phyloP scores from a whole-genome alignment of 2,888 invertebrate genomes.

The Timandra comae region DNA sequence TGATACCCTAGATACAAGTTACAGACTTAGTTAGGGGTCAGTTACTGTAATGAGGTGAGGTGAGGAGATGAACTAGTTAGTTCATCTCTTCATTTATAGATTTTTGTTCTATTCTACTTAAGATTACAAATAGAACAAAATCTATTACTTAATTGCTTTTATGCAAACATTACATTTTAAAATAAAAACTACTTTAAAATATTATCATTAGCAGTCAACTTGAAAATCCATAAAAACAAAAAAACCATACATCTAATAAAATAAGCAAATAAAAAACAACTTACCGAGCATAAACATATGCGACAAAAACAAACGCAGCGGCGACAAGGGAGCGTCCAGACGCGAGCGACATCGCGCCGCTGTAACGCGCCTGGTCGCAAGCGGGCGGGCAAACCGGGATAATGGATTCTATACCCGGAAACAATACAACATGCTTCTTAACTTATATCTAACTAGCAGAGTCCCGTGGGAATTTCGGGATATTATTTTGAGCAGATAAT shows the following conservation, averaged over 20 bases:
- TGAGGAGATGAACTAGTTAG: too few species aligned
- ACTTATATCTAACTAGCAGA: too few species aligned
- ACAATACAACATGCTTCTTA: conserved; percentile 16
- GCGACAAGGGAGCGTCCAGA: conserved; percentile 28
- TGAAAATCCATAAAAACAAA: not conserved
- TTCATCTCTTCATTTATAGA: too few species aligned
- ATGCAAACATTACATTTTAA: not conserved
- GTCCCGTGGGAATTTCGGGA: too few species aligned
- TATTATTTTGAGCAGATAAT: too few species aligned
- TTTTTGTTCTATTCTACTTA: too few species aligned
- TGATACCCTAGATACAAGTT: too few species aligned
- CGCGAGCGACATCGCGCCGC: conserved; percentile 64
- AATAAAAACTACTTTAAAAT: not conserved
- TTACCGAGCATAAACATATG: conserved; percentile 41
- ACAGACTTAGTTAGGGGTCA: too few species aligned
- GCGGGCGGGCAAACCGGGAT: conserved; percentile 96
- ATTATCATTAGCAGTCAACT: not conserved
- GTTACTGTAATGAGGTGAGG: too few species aligned
- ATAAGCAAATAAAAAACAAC: conserved; percentile 15
- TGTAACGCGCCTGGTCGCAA: conserved; percentile 84
- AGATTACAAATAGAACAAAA: too few species aligned
- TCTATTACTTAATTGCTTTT: too few species aligned
- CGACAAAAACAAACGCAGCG: conserved; percentile 28
- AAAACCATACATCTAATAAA: conserved; percentile 2
- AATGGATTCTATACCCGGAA: conserved; percentile 82